These are phyloP conservation scores for Oscheius myriophilus DNA, from an alignment of 2,888 invertebrate species.

Conservation along the genomic window DNA sequence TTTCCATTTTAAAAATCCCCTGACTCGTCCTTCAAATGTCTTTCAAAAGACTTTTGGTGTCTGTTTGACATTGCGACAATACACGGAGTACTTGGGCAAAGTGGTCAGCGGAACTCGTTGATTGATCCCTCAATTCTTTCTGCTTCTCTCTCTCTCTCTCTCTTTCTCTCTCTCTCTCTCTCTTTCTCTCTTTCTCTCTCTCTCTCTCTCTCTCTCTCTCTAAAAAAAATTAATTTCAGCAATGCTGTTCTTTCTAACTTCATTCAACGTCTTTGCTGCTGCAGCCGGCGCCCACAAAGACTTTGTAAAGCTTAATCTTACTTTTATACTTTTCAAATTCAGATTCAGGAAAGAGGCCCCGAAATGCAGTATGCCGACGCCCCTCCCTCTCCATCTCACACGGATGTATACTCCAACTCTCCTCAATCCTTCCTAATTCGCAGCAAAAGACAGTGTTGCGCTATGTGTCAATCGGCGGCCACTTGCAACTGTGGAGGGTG, in stretches of 20 bases:
- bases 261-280: constrained; percentile 19
- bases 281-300: constrained; percentile 19
- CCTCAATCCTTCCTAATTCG: constrained; percentile 12
- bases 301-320: background rate
- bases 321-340: background rate
- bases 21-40: too few relatives aligned
- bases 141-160: too few relatives aligned
- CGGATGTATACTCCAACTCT: background rate
- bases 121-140: too few relatives aligned
- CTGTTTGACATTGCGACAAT: too few relatives aligned
- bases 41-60: too few relatives aligned
- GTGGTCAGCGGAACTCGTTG: too few relatives aligned
- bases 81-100: too few relatives aligned
- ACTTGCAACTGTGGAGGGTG: constrained; percentile 56
- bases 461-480: constrained; percentile 45
- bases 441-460: constrained; percentile 57
- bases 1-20: too few relatives aligned
- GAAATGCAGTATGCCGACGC: constrained; percentile 3
- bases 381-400: constrained; percentile 7
- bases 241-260: constrained; percentile 17
- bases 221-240: constrained; percentile 17
- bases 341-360: background rate
- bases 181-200: too few relatives aligned
- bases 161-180: too few relatives aligned
- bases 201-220: background rate